phyloP scores from a whole-genome alignment of 2,113 vertebrate species.

The Pedetes capensis region DNA sequence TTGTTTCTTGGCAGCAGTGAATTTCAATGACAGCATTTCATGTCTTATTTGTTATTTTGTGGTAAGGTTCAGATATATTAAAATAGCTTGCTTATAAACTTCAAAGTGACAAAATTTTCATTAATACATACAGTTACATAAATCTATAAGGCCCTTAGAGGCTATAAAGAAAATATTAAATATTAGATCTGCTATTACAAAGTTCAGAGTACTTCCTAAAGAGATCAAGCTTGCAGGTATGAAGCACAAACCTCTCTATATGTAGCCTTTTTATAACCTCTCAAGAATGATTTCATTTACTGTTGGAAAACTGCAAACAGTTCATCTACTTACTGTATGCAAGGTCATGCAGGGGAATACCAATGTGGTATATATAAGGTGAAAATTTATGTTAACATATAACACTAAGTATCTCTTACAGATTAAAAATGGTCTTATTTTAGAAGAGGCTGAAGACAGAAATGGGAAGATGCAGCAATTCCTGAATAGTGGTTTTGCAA shows the following conservation, averaged over 20 bases:
- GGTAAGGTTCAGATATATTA: not conserved
- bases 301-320: not conserved
- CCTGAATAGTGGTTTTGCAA: not conserved
- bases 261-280: not conserved
- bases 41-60: not conserved
- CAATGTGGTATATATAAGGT: not conserved
- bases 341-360: too few species aligned
- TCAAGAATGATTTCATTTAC: rapidly evolving
- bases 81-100: not conserved
- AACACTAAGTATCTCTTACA: too few species aligned
- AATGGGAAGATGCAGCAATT: not conserved
- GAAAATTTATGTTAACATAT: too few species aligned
- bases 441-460: not conserved
- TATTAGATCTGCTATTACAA: not conserved
- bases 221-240: not conserved
- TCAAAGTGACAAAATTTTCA: not conserved
- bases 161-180: not conserved
- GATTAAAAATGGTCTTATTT: not conserved
- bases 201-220: not conserved
- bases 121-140: not conserved
- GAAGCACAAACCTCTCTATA: not conserved
- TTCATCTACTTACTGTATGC: not conserved
- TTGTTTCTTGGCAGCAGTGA: not conserved
- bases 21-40: not conserved
- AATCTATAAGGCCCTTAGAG: not conserved